Evolutionary conservation across 2,113 vertebrate genomes (phyloP), one percentile per base, ranked within the genome.

Genomic region (Colossoma macropomum): DNA sequence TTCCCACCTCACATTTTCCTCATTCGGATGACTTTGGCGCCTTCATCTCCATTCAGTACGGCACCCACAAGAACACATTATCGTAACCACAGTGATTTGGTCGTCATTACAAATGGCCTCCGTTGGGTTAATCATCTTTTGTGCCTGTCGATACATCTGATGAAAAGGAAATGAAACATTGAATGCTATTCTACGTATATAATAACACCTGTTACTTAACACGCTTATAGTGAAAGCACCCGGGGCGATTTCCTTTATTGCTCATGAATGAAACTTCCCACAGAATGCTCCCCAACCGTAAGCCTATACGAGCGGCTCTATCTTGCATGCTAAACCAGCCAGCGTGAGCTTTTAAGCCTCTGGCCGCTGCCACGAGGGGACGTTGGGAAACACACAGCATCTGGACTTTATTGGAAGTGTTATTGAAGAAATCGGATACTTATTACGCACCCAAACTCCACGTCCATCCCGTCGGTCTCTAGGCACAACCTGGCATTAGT

Each of bases 331-430:
- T 59, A 79, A 73, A 73, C 59, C 60, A 28, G 23, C 28, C 60
- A 41, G 27, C 59, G 19, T n/a, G 6, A 84, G 34, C 48, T 56
- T 30, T 45, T 19, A 23, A 27, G 60, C 21, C 45, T 74, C 19
- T 45, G 25, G 60, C 52, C 45, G 48, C 34, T 59, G 38, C 75
- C 52, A 28, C 8, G 11, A 77, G 34, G 69, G 52, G 34, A 59
- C 66, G 28, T 23, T 12, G 23, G 27, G 66, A 50, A 76, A 45
- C 50, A 25, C n/a, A 27, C 27, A 79, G 80, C 84, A 86, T 86
- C 84, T 86, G 84, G 84, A 82, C 27, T 79, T 74, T 75, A 82
- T 86, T 86, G 76, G 70, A 79, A 68, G 73, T 71, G 71, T 79
- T 82, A 48, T 78, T 82, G 71, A 69, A 62, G 84, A 79, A 86